phyloP scores from a whole-genome alignment of 2,888 invertebrate genomes.

The Ophion ventricosus region DNA sequence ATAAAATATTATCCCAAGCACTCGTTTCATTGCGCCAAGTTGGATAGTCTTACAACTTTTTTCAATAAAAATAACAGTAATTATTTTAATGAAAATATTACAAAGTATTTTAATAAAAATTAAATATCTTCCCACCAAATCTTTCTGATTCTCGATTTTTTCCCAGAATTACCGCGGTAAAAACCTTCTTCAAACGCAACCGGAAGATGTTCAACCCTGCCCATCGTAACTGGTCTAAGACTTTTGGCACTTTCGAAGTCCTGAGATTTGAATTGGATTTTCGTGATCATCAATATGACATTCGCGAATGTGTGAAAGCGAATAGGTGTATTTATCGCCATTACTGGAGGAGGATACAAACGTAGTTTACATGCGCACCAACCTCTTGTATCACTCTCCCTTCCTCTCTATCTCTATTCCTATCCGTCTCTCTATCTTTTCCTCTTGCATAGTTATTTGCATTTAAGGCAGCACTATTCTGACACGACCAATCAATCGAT shows the following conservation, averaged over 20 bases:
- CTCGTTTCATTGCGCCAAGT: no score
- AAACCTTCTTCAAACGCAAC: no score
- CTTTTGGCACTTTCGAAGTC: neutral
- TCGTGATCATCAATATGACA: neutral
- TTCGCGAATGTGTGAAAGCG: slow-evolving; percentile 9
- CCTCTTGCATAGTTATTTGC: slow-evolving; percentile 11
- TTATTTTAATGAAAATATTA: neutral
- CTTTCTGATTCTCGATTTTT: no score
- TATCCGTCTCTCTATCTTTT: neutral
- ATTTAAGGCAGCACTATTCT: slow-evolving; percentile 24
- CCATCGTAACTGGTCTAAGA: neutral
- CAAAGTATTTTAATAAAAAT: neutral
- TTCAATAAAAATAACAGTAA: neutral
- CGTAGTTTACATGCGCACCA: slow-evolving; percentile 55
- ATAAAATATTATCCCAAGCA: no score
- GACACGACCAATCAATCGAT: slow-evolving; percentile 67
- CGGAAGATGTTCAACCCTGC: neutral
- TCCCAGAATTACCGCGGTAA: no score
- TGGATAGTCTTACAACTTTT: neutral
- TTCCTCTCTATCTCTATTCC: neutral
- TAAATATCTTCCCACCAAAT: neutral
- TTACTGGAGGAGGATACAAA: slow-evolving; percentile 65
- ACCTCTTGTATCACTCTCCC: slow-evolving; percentile 49
- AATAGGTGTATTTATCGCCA: slow-evolving; percentile 65
- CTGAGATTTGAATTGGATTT: neutral